Conservation (phyloP, 35 echinoderm and acorn worm genomes). For the Lytechinus variegatus region DNA sequence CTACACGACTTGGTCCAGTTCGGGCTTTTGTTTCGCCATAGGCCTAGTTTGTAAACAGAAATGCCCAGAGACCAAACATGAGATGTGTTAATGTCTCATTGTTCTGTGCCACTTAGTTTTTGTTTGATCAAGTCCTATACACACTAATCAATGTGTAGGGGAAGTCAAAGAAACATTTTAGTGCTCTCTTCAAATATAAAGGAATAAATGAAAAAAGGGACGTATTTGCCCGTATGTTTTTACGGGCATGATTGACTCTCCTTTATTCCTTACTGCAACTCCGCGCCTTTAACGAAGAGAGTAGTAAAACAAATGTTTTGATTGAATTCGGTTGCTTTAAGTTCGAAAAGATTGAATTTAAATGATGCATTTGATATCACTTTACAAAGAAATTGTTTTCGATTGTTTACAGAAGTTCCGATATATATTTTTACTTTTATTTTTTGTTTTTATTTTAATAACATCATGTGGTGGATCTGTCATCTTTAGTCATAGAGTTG, state of each 20-base stretch:
- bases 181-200: neutral
- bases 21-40: neutral
- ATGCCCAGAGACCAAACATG: neutral
- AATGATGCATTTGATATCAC: no score
- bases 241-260: no score
- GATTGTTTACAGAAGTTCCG: no score
- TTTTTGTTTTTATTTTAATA: no score
- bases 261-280: no score
- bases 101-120: neutral
- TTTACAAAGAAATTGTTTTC: no score
- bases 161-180: slow-evolving; percentile 1
- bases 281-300: neutral
- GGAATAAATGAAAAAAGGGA: neutral
- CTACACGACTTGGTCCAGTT: neutral
- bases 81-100: neutral
- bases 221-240: no score
- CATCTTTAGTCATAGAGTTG: no score
- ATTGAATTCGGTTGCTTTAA: no score
- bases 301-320: neutral
- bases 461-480: no score
- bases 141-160: neutral
- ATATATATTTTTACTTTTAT: no score
- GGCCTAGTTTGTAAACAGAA: neutral
- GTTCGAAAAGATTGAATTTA: no score
- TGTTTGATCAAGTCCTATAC: neutral